Base-by-base conservation (phyloP, 2,888 invertebrate species). In the Limulus polyphemus region DNA sequence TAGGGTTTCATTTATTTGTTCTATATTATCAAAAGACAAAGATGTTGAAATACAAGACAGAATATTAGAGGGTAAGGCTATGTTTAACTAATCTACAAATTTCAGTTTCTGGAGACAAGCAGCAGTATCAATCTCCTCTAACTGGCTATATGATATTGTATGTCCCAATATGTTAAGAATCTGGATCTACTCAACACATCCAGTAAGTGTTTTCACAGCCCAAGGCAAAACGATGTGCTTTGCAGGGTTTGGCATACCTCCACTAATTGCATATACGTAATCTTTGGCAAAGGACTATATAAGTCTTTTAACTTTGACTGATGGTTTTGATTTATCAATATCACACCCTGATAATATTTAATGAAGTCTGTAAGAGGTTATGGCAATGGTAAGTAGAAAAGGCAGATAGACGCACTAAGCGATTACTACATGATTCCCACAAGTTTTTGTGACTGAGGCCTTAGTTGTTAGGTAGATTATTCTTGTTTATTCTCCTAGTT, bases 11-110 rank as follows among this genome's bases (percentile, higher is more conserved):
- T 70, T 67, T 14, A 67, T 58, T 56, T 67, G 58, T 59, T 70
- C 71, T 55, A 68, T 71, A 58, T 71, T 70, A 58, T 67, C 68
- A 61, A 57, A 69, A n/a, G 62, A 64, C 10, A 69, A 55, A 55
- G 16, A 65, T 56, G 63, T 66, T 57, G 59, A 58, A 32, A 65
- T 57, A 62, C 50, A 13, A 17, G 62, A 65, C 17, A 65, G 57
- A n/a, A 70, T 65, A 17, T 52, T 51, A 47, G 57, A 47, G 17
- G 63, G 65, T 49, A 67, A 9, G 10, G 52, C 14, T 16, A 52
- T 12, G 13, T 14, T 16, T 52, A 16, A 14, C n/a, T 16, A 1
- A 17, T 54, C 13, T 11, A 13, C 54, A n/a, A 11, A 17, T n/a
- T 11, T 32, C 54, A 54, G 14, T 54, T 54, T 54, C 32, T 54